These are phyloP conservation scores for Drosophila mayri DNA, from an alignment of 1,140 invertebrate genomes.

Conservation along the genomic window DNA sequence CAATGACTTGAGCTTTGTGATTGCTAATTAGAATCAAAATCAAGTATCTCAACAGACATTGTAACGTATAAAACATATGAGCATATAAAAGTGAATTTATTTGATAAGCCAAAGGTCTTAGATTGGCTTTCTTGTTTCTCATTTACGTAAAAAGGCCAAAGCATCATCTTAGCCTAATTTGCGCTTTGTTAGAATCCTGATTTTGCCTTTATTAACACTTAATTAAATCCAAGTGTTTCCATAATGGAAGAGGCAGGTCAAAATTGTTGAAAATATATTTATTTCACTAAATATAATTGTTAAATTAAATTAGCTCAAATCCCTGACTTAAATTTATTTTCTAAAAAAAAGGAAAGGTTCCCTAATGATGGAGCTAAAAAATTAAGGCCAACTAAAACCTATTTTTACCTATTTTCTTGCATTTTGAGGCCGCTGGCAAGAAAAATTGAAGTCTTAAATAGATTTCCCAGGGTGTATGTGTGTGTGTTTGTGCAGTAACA, in stretches of 20 bases:
- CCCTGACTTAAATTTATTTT: too few relatives aligned
- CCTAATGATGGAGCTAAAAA: neutral
- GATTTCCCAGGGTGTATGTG: slow-evolving; percentile 42
- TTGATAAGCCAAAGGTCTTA: neutral
- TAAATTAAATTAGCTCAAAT: too few relatives aligned
- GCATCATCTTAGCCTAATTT: neutral
- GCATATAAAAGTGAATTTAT: neutral
- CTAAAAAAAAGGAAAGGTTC: too few relatives aligned
- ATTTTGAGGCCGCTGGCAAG: neutral
- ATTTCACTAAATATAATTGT: neutral
- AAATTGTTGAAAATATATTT: neutral
- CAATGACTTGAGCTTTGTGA: neutral
- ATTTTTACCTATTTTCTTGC: neutral
- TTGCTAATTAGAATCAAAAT: neutral
- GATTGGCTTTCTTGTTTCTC: neutral
- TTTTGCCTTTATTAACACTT: neutral
- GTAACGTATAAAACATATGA: neutral
- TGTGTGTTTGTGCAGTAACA: slow-evolving; percentile 31
- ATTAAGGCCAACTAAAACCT: slow-evolving; percentile 1
- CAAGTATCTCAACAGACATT: neutral
- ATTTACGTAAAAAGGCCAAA: neutral
- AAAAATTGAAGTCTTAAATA: slow-evolving; percentile 50
- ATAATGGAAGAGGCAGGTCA: too few relatives aligned
- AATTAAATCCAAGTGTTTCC: neutral
- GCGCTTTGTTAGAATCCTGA: too few relatives aligned